phyloP scores from a whole-genome alignment of 2,888 invertebrate genomes.

The Diarsia rubi region DNA sequence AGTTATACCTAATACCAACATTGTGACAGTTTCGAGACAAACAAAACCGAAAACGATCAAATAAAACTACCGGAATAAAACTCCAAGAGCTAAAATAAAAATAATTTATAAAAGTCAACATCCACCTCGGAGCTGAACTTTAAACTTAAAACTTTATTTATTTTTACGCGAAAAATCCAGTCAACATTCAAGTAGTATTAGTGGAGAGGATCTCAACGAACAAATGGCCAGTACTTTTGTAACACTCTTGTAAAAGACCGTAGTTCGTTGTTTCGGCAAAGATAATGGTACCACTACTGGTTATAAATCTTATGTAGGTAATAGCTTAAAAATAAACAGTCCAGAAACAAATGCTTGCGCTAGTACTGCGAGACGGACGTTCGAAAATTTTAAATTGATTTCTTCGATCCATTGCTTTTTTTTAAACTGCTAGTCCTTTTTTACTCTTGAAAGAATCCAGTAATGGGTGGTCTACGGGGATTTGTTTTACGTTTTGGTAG shows the following conservation, averaged over 20 bases:
- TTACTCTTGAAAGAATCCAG: slow-evolving; percentile 12
- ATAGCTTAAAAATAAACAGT: slow-evolving; percentile 83
- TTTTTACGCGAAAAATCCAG: slow-evolving; percentile 55
- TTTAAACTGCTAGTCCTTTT: slow-evolving; percentile 1
- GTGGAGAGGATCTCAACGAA: slow-evolving; percentile 69
- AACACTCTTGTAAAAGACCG: slow-evolving; percentile 67
- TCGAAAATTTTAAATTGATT: slow-evolving; percentile 48
- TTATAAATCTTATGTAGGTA: slow-evolving; percentile 81
- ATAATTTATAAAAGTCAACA: slow-evolving; percentile 37
- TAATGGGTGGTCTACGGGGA: slow-evolving; percentile 34
- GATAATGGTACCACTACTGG: slow-evolving; percentile 79
- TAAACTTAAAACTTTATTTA: slow-evolving; percentile 50
- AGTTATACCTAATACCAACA: neutral
- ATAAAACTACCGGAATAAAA: slow-evolving; percentile 19
- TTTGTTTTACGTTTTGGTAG: slow-evolving; percentile 34
- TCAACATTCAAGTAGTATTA: slow-evolving; percentile 63
- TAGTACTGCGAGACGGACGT: slow-evolving; percentile 43
- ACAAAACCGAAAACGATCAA: slow-evolving; percentile 5
- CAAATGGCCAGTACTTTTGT: slow-evolving; percentile 72
- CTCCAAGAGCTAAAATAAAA: slow-evolving; percentile 22
- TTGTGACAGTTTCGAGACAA: neutral
- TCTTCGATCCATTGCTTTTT: slow-evolving; percentile 52
- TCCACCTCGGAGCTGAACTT: slow-evolving; percentile 31
- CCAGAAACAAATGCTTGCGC: slow-evolving; percentile 62
- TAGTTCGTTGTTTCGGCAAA: slow-evolving; percentile 76